Conservation (phyloP, 2,888 invertebrate species). For the Stenoptilia bipunctidactyla region DNA sequence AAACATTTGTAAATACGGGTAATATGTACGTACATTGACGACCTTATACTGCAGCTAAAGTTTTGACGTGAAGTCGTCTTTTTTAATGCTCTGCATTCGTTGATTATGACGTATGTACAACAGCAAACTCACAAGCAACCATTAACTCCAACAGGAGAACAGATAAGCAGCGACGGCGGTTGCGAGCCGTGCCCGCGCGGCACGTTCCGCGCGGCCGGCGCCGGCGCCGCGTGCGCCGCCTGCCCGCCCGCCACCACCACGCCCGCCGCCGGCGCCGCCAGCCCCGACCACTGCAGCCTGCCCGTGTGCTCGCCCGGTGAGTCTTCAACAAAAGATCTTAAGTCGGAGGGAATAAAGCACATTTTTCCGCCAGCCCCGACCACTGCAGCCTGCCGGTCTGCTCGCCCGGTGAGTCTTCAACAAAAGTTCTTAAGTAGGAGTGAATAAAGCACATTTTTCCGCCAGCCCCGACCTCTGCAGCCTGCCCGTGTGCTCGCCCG, state of each 20-base stretch:
- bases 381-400: constrained; percentile 95
- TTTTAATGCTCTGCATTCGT: too few relatives aligned
- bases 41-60: too few relatives aligned
- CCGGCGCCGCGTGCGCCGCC: constrained; percentile 88
- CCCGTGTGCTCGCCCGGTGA: constrained; percentile 86
- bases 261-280: constrained; percentile 84
- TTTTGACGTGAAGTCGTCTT: too few relatives aligned
- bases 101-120: too few relatives aligned
- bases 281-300: constrained; percentile 91
- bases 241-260: constrained; percentile 94
- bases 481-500: constrained; percentile 87
- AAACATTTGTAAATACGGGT: too few relatives aligned
- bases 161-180: constrained; percentile 87
- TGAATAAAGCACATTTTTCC: too few relatives aligned
- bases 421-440: too few relatives aligned
- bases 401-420: constrained; percentile 68
- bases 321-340: constrained; percentile 5
- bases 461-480: constrained; percentile 92
- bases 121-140: too few relatives aligned
- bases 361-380: constrained; percentile 84
- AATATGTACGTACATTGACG: too few relatives aligned
- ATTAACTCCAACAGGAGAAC: constrained; percentile 75
- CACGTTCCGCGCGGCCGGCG: constrained; percentile 86
- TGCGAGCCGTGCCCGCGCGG: constrained; percentile 94
- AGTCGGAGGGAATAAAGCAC: too few relatives aligned